Evolutionary conservation across 2,113 vertebrate genomes (phyloP).

Genomic region (Carassius auratus): DNA sequence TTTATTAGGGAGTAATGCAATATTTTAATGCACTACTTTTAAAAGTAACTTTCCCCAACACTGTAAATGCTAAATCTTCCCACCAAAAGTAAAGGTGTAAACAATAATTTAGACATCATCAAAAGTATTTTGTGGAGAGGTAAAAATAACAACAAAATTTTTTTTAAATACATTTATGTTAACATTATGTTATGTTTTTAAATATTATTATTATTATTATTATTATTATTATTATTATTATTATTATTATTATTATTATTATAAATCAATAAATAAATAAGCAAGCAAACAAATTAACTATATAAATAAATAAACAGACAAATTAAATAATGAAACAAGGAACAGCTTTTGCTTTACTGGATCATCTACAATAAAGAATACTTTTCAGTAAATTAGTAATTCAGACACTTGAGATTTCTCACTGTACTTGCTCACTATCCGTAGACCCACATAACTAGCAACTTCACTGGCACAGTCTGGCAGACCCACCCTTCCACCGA

Average conservation of each 20-base stretch:
- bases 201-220: too few relatives aligned
- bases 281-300: not conserved
- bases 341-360: not conserved
- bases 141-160: too few relatives aligned
- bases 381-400: not conserved
- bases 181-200: too few relatives aligned
- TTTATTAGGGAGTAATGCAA: too few relatives aligned
- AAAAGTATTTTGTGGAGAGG: too few relatives aligned
- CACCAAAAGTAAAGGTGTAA: too few relatives aligned
- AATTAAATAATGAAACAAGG: not conserved
- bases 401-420: not conserved
- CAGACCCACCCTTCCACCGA: slow-evolving; percentile 48
- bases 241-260: not conserved
- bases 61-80: too few relatives aligned
- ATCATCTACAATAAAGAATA: not conserved
- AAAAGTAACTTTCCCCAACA: too few relatives aligned
- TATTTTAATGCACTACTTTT: too few relatives aligned
- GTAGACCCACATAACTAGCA: not conserved
- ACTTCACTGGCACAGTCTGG: slow-evolving; percentile 52
- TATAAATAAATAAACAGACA: not conserved
- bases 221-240: too few relatives aligned
- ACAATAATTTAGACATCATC: too few relatives aligned
- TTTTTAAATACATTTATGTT: too few relatives aligned
- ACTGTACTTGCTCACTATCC: not conserved
- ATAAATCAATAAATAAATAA: not conserved